Conservation (phyloP, 2,888 invertebrate species). For the Exephanes ischioxanthus region DNA sequence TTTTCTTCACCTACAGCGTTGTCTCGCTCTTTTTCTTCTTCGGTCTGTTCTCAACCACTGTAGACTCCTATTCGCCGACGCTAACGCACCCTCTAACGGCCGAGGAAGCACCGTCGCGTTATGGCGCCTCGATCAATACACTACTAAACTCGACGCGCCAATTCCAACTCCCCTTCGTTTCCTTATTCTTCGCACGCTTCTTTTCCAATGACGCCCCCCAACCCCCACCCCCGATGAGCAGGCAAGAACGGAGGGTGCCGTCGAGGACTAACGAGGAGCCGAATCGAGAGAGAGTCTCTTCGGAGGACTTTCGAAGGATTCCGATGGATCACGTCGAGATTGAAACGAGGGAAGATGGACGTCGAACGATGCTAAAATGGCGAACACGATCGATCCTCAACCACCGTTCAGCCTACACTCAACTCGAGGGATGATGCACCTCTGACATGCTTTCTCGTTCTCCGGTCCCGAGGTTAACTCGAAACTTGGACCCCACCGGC, state of each 20-base stretch:
- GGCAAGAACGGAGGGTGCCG: background rate
- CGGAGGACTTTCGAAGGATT: background rate
- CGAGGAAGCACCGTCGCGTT: conserved; percentile 72
- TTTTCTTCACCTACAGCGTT: background rate
- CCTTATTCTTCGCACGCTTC: conserved; percentile 74
- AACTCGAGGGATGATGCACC: conserved; percentile 33
- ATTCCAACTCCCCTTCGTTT: conserved; percentile 43
- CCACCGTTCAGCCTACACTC: conserved; percentile 70
- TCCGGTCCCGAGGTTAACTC: conserved; percentile 18
- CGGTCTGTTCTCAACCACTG: conserved; percentile 11
- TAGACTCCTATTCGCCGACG: conserved; percentile 75
- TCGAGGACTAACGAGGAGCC: background rate
- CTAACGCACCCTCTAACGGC: conserved; percentile 78
- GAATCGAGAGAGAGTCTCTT: background rate
- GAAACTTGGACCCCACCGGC: background rate
- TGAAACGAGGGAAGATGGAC: conserved; percentile 60
- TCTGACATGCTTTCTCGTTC: conserved; percentile 16
- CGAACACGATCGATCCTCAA: conserved; percentile 79
- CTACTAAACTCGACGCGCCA: conserved; percentile 79
- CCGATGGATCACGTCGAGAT: background rate
- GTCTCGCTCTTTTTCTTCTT: conserved; percentile 22
- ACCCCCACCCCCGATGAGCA: background rate
- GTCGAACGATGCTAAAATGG: conserved; percentile 76
- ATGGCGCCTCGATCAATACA: conserved; percentile 73
- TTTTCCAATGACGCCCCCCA: conserved; percentile 76